These are phyloP conservation scores for Dorcus hopei DNA, from an alignment of 2,888 invertebrate genomes.

Conservation along the genomic window DNA sequence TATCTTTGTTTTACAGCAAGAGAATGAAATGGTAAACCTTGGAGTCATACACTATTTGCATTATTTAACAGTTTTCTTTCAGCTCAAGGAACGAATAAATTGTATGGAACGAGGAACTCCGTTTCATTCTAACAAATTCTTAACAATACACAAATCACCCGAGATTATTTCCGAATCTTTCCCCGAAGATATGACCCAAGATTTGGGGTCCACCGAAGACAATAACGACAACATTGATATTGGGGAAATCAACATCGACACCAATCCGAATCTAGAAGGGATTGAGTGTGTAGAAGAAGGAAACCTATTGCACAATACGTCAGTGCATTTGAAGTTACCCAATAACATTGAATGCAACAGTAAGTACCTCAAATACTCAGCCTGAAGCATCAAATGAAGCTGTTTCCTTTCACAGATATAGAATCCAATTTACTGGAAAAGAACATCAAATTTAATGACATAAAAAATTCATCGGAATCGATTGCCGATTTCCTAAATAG, in stretches of 20 bases:
- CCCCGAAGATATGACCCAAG: constrained; percentile 45
- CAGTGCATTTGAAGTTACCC: neutral
- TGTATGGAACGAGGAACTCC: constrained; percentile 63
- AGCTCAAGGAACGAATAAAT: constrained; percentile 56
- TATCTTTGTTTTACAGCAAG: constrained; percentile 67
- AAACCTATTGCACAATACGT: neutral
- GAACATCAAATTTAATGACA: neutral
- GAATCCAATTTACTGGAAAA: neutral
- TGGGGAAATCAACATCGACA: constrained; percentile 7
- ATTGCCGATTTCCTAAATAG: neutral
- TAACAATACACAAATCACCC: constrained; percentile 20
- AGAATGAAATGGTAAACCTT: constrained; percentile 70
- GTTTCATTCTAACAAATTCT: constrained; percentile 31
- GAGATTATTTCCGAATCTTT: constrained; percentile 21
- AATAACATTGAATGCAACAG: neutral
- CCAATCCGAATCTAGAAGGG: constrained; percentile 5
- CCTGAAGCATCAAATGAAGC: neutral
- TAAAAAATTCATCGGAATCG: neutral
- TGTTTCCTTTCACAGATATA: neutral
- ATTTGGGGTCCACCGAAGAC: constrained; percentile 38
- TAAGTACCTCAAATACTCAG: neutral
- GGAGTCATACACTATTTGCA: too few relatives aligned
- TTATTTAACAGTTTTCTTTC: constrained; percentile 3
- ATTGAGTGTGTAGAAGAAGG: neutral
- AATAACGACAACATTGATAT: constrained; percentile 30